Percentiles rank a stretch among this genome's conserved stretches.
phyloP scores from a whole-genome alignment of 1,140 invertebrate genomes.

The Bombus pyrosoma region DNA sequence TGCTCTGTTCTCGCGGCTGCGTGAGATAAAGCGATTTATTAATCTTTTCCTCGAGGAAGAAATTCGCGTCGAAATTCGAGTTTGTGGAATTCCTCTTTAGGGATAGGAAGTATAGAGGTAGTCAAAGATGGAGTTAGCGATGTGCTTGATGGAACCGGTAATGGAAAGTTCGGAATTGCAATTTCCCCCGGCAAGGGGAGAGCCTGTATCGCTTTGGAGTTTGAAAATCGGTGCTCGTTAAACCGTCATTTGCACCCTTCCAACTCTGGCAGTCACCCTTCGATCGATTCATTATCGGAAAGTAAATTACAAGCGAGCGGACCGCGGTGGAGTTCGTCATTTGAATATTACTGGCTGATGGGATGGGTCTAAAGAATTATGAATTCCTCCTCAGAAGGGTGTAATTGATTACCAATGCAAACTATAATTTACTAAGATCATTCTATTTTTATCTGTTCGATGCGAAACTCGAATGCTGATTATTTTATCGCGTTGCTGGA shows the following conservation, averaged over 20 bases:
- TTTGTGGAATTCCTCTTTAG: not conserved
- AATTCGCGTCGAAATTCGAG: not conserved
- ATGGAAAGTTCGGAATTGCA: constrained; percentile 13
- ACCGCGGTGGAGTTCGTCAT: not conserved
- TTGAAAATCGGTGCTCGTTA: constrained; percentile 37
- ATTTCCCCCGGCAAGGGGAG: not conserved
- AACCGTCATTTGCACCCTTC: constrained; percentile 32
- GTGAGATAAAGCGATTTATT: not conserved
- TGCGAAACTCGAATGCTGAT: no score
- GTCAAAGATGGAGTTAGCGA: not conserved
- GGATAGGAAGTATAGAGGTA: not conserved
- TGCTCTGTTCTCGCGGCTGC: not conserved
- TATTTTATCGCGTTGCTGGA: no score
- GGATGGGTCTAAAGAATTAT: not conserved
- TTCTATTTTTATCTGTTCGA: not conserved
- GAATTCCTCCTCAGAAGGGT: no score
- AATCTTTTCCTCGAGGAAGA: not conserved
- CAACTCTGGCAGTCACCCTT: not conserved
- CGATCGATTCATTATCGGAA: constrained; percentile 38
- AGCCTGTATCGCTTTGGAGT: constrained; percentile 9
- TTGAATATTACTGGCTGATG: constrained; percentile 1
- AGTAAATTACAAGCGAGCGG: constrained; percentile 27
- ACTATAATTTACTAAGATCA: not conserved
- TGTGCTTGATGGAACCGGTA: constrained; percentile 6
- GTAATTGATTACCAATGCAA: not conserved